Evolutionary conservation across 2,888 invertebrate genomes (phyloP), one percentile per base, ranked within the genome.

Genomic region (Hybos culiciformis): DNA sequence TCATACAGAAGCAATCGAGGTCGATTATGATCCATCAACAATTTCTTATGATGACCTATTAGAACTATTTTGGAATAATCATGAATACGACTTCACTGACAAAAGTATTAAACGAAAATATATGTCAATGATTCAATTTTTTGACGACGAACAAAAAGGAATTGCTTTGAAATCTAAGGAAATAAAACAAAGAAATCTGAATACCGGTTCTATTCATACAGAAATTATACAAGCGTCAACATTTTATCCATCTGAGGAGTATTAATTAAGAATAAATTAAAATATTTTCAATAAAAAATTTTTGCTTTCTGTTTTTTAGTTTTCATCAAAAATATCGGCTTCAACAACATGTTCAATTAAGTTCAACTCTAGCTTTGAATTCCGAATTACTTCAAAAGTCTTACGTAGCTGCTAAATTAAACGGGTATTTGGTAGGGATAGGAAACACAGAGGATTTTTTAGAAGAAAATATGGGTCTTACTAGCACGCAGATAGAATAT

Each of bases 301-400:
- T 15, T 24, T 38, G 3, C 3, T 19, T 15, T 15, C 17, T 12
- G n/a, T 32, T 21, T 21, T 36, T 20, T 71, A 90, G 88, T 58
- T 91, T 91, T 62, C 92, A 93, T 63, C 92, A 93, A 62, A 92
- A 93, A 65, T 92, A 90, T 62, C 73, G 86, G 53, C 69, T 92
- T 43, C 85, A 88, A 66, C 77, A 78, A 33, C 83, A 86, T 64
- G 72, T 77, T 24, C 77, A 76, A 61, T 69, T 90, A 5, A 71
- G 80, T 54, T 72, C 77, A 47, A 73, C 74, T 47, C 64, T 87
- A 15, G 75, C 75, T 0, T 54, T 88, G 31, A 36, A 20, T 21
- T 21, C 74, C 1, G 68, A 75, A 32, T 70, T 77, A 44, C 62
- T 88, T 4, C 80, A 80, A 51, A 74, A 69, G 4, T 88, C 87